Base-by-base conservation (phyloP, 2,113 vertebrate species). In the Mus pahari region DNA sequence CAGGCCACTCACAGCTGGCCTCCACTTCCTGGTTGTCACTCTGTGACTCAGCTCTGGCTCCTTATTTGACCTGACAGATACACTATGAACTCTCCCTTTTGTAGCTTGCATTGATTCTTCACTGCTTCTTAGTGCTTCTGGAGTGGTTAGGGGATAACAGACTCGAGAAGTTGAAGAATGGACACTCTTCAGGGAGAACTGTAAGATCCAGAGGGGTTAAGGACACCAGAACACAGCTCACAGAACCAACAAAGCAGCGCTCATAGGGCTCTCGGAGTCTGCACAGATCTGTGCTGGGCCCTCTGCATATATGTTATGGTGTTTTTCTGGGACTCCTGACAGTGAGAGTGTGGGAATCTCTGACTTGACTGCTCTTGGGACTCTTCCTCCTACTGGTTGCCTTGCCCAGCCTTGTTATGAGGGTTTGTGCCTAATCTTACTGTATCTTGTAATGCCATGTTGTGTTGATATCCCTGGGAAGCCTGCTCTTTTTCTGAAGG, bases 41-140 rank as follows among this genome's bases (percentile, higher is more conserved):
- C 42, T 64, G 42, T 45, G 31, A 62, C 55, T 95, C n/a, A 89
- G 81, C 28, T 73, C 26, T 86, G 55, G n/a, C 16, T 95, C n/a
- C 81, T 71, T 55, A 53, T 86, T 87, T 95, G 48, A 62, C 58
- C 91, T n/a, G 36, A 89, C 28, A 94, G 89, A 64, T 48, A 55
- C 64, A 78, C 73, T 58, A 55, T 36, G 3, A 39, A 79, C 13
- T 84, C 13, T 24, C 71, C 26, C 24, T 36, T 90, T 20, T 74
- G n/a, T 94, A n/a, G 79, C 28, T 84, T 70, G 58, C 31, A 66
- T 86, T 39, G 74, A 8, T 75, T 77, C 9, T 17, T 83, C 42
- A 73, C 70, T 42, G 28, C 94, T 95, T 95, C 82, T 58, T 50
- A 42, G 14, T 58, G 39, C 19, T 75, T 92, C 33, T 8, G 9